Conservation (phyloP, 1,140 invertebrate genomes). For the Danaus melanippus region DNA sequence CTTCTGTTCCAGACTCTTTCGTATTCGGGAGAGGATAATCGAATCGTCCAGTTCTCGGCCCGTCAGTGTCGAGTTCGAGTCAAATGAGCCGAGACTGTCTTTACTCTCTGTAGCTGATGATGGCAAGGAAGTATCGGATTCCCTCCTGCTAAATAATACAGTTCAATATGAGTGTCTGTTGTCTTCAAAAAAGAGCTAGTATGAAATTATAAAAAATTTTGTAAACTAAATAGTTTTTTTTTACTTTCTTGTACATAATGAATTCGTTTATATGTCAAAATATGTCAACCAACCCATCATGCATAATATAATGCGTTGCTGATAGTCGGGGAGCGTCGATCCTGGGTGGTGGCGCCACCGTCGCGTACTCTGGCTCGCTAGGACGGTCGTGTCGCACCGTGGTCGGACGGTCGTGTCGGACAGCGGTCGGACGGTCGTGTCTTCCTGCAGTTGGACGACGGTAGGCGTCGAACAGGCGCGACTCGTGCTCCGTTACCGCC, state of each 20-base stretch:
- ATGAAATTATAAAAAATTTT: too few species aligned
- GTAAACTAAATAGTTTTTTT: too few species aligned
- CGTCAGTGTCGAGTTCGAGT: constrained; percentile 77
- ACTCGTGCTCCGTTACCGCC: constrained; percentile 55
- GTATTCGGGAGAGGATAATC: constrained; percentile 79
- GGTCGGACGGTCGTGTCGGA: constrained; percentile 40
- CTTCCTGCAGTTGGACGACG: constrained; percentile 52
- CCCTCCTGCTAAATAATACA: constrained; percentile 62
- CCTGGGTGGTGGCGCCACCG: constrained; percentile 50
- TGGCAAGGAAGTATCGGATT: constrained; percentile 73
- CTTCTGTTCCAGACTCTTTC: constrained; percentile 88
- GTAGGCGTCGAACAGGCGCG: constrained; percentile 60
- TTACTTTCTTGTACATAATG: too few species aligned
- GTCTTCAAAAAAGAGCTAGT: too few species aligned
- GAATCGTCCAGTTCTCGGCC: constrained; percentile 79
- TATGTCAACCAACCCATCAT: constrained; percentile 45
- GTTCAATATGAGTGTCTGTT: background rate
- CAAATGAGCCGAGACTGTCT: constrained; percentile 77
- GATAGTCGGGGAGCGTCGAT: constrained; percentile 38
- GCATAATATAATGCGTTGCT: constrained; percentile 52
- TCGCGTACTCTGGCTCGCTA: constrained; percentile 58
- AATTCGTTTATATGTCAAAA: background rate
- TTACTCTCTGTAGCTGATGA: constrained; percentile 76
- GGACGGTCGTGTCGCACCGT: constrained; percentile 23
- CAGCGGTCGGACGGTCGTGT: constrained; percentile 55